phyloP scores from a whole-genome alignment of 2,797 vertebrate genomes.

The Lacerta bilineata region DNA sequence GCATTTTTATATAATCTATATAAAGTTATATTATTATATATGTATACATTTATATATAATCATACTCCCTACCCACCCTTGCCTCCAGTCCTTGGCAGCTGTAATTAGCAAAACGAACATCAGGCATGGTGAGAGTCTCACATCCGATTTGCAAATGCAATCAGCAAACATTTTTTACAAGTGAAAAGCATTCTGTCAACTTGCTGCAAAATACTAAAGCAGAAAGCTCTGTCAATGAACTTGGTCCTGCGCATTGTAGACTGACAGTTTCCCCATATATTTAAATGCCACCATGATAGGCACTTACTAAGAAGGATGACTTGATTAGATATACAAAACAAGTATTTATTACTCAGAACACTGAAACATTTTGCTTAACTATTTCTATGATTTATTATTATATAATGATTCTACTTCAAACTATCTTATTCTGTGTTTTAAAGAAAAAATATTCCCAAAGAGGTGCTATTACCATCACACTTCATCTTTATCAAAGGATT shows the following conservation, averaged over 20 bases:
- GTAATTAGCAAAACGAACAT: slow-evolving; percentile 10
- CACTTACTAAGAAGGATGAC: slow-evolving; percentile 9
- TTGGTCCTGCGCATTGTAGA: slow-evolving; percentile 14
- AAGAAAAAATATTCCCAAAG: background rate
- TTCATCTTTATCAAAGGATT: slow-evolving; percentile 4
- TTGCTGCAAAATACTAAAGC: slow-evolving; percentile 28
- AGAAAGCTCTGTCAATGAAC: background rate
- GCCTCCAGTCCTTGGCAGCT: background rate
- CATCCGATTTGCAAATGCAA: slow-evolving; percentile 20
- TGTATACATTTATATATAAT: background rate
- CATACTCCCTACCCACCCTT: background rate
- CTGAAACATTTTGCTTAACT: slow-evolving; percentile 22
- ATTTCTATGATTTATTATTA: slow-evolving; percentile 1
- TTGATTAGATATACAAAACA: background rate
- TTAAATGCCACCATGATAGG: slow-evolving; percentile 11
- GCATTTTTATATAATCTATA: no score
- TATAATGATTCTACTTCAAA: background rate
- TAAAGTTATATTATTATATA: no score
- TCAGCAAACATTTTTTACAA: slow-evolving; percentile 14
- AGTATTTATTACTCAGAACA: background rate
- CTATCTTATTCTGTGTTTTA: background rate
- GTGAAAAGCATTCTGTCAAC: slow-evolving; percentile 15
- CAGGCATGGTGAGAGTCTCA: slow-evolving; percentile 1
- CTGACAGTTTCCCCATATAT: background rate
- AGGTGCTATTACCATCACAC: background rate